Conservation (phyloP, 2,797 vertebrate species). For the Chrysolophus pictus region DNA sequence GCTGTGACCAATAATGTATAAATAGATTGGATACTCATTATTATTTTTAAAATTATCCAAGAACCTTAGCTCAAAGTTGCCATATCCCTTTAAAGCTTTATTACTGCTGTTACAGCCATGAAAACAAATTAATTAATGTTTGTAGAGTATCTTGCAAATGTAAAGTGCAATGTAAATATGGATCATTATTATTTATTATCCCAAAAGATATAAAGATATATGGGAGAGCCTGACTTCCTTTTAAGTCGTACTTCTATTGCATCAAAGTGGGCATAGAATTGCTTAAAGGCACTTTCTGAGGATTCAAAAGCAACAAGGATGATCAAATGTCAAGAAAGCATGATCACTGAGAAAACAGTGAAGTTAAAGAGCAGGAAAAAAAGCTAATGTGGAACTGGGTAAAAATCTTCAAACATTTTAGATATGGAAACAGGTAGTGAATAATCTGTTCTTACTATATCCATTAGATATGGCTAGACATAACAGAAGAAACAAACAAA, state of each 20-base stretch:
- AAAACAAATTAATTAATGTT: conserved; percentile 66
- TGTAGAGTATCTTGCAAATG: conserved; percentile 42
- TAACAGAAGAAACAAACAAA: not conserved
- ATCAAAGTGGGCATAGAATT: conserved; percentile 59
- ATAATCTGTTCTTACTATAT: not conserved
- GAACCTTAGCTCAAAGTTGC: conserved; percentile 32
- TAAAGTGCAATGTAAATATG: conserved; percentile 31
- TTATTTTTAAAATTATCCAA: conserved; percentile 20
- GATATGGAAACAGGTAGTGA: not conserved
- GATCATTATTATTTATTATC: conserved; percentile 70
- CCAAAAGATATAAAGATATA: conserved; percentile 66
- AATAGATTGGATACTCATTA: conserved; percentile 11
- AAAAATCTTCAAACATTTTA: conserved; percentile 31
- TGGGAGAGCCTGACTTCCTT: conserved; percentile 29
- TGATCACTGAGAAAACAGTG: conserved; percentile 21
- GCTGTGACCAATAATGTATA: not conserved
- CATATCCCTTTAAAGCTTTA: conserved; percentile 40
- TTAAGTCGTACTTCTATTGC: conserved; percentile 48
- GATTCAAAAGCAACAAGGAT: conserved; percentile 56
- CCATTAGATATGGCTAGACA: not conserved
- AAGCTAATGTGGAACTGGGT: not conserved
- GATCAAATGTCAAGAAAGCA: conserved; percentile 57
- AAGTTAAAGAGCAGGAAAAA: conserved; percentile 37
- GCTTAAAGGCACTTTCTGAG: conserved; percentile 54
- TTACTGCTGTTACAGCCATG: conserved; percentile 35